A percentile compares a stretch with the other conserved stretches of the same genome.
These are phyloP conservation scores for Danio kyathit DNA, from an alignment of 2,797 vertebrate species.

Conservation along the genomic window DNA sequence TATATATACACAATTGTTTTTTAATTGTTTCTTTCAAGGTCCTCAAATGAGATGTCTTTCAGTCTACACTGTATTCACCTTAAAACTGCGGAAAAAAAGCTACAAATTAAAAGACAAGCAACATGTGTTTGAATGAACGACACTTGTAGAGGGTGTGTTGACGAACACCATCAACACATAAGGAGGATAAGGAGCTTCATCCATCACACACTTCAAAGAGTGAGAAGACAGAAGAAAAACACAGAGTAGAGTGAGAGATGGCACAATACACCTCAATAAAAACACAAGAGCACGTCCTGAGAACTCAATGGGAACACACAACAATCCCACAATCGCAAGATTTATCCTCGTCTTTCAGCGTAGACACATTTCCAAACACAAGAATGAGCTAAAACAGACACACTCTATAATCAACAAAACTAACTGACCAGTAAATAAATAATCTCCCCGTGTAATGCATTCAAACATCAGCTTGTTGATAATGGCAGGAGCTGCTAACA, in stretches of 20 bases:
- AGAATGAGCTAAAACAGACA: not conserved
- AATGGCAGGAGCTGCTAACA: constrained; percentile 39
- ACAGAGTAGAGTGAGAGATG: constrained; percentile 28
- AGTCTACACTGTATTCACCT: not conserved
- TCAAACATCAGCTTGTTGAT: constrained; percentile 23
- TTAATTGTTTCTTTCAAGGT: no score
- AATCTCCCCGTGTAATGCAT: constrained; percentile 1
- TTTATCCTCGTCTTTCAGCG: not conserved
- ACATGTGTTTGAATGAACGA: constrained; percentile 47
- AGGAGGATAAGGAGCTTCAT: constrained; percentile 57
- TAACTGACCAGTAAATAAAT: not conserved
- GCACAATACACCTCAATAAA: constrained; percentile 29
- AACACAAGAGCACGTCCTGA: constrained; percentile 32
- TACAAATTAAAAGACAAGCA: not conserved
- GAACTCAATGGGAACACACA: constrained; percentile 31
- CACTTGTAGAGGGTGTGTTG: constrained; percentile 49
- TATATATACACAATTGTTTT: no score
- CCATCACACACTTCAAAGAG: constrained; percentile 57
- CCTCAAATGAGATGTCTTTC: not conserved
- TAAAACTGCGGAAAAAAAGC: not conserved
- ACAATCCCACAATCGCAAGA: constrained; percentile 29
- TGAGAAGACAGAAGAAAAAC: constrained; percentile 13
- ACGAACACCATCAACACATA: constrained; percentile 49
- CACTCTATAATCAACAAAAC: not conserved
- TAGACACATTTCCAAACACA: not conserved